These are phyloP conservation scores for Lepidocyrtinus sp. DNA, from an alignment of 2,888 invertebrate species.

Conservation along the genomic window DNA sequence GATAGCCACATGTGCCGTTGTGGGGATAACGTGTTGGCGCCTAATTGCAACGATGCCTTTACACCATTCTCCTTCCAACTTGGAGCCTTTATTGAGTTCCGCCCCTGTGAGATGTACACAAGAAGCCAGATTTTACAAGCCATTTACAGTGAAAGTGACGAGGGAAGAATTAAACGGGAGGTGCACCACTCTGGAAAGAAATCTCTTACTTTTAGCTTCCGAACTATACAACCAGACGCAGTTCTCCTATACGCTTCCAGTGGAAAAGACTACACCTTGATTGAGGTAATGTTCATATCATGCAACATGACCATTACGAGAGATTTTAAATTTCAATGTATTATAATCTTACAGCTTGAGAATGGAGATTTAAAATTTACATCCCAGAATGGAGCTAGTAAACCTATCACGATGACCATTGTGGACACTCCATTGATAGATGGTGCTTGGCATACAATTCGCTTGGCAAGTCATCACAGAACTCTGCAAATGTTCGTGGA, in stretches of 20 bases:
- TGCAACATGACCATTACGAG: not conserved
- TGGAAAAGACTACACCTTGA: slow-evolving; percentile 87
- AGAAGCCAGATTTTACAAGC: slow-evolving; percentile 88
- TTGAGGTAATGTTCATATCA: slow-evolving; percentile 78
- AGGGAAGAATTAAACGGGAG: slow-evolving; percentile 56
- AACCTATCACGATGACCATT: slow-evolving; percentile 87
- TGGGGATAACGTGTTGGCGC: slow-evolving; percentile 78
- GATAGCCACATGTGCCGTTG: slow-evolving; percentile 80
- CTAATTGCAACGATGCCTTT: slow-evolving; percentile 85
- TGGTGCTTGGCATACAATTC: slow-evolving; percentile 92
- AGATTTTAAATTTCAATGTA: slow-evolving; percentile 4
- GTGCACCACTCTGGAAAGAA: slow-evolving; percentile 77
- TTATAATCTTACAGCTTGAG: slow-evolving; percentile 75
- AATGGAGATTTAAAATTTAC: slow-evolving; percentile 85
- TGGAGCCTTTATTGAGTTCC: slow-evolving; percentile 85
- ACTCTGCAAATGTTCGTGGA: slow-evolving; percentile 83
- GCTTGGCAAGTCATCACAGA: slow-evolving; percentile 77
- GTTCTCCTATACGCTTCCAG: slow-evolving; percentile 89
- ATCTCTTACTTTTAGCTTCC: slow-evolving; percentile 84
- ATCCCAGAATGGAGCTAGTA: slow-evolving; percentile 81
- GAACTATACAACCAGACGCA: slow-evolving; percentile 85
- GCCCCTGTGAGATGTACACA: slow-evolving; percentile 84
- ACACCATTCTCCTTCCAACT: slow-evolving; percentile 85
- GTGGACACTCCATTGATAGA: slow-evolving; percentile 77
- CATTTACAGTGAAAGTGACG: slow-evolving; percentile 49